Base-by-base conservation (phyloP, 2,888 invertebrate species). In the Desoria tigrina region DNA sequence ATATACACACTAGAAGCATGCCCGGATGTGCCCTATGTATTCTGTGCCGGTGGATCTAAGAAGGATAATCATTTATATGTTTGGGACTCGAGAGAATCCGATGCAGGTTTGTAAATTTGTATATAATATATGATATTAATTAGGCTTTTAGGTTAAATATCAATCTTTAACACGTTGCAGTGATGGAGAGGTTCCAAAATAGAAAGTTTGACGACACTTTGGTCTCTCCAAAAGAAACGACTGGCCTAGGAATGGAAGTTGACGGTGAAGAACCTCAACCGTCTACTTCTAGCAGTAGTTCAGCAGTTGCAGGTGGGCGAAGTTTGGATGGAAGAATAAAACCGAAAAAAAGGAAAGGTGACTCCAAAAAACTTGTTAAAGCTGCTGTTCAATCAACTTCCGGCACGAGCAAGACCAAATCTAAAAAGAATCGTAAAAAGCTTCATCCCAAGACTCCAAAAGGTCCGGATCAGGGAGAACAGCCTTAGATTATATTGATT, bases 1-100 rank as follows among this genome's bases (percentile, higher is more conserved):
- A 82, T 89, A 60, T 86, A 90, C 78, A 89, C 90, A 78, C 83
- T 90, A 70, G 86, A 87, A 45, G 82, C 86, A 59, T 90, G 89
- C 77, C 93, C 93, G 0, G 92, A 96, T 77, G 88, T 87, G 77
- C 89, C 92, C 1, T 89, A 87, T 79, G 84, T 88, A n/a, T 83
- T 93, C 72, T 89, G 89, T 14, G 82, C 89, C 61, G 95, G 94
- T 45, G 95, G 95, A 0, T 92, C 92, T 79, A 90, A 90, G 78
- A 89, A 88, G 77, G 85, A 87, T 60, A 84, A 88, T 78, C 89
- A 87, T 79, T 87, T 90, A 69, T 85, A 87, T 71, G 83, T 92
- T 18, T 82, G 86, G 73, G 86, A 90, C 80, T 82, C 89, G 42
- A 80, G 82, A 37, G 80, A 82, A 72, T 84, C 82, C 76, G 83